A percentile compares a stretch with the other conserved stretches of the same genome.
phyloP scores from a whole-genome alignment of 2,113 vertebrate species.

The Mirza zaza region DNA sequence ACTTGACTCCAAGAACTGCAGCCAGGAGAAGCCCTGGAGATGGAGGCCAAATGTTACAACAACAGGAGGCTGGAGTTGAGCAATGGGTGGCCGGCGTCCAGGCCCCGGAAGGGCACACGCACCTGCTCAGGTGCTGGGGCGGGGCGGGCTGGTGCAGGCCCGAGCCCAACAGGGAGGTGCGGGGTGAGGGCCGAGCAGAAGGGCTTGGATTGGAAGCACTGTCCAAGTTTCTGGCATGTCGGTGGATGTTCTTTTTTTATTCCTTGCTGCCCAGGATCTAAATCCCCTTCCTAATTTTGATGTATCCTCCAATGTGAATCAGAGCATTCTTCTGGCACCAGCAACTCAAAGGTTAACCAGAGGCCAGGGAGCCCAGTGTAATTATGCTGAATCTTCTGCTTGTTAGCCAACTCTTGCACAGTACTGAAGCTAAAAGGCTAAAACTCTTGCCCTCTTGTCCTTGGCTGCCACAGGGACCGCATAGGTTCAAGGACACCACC shows the following conservation, averaged over 20 bases:
- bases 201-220: neutral
- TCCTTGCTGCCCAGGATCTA: neutral
- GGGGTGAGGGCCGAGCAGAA: neutral
- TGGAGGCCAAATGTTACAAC: conserved; percentile 57
- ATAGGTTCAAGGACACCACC: neutral
- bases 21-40: conserved; percentile 36
- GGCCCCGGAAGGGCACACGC: neutral
- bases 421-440: neutral
- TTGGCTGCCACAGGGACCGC: neutral
- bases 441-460: neutral
- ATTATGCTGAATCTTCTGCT: neutral
- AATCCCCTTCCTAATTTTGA: neutral
- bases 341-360: neutral
- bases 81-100: conserved; percentile 69
- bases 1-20: conserved; percentile 8
- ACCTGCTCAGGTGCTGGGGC: conserved; percentile 59
- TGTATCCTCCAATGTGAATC: neutral
- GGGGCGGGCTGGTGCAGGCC: neutral
- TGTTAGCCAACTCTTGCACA: neutral
- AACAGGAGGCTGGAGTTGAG: conserved; percentile 51
- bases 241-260: too few species aligned
- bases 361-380: neutral
- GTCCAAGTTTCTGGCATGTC: neutral
- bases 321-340: neutral
- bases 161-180: neutral